phyloP scores from a whole-genome alignment of 1,140 invertebrate species.

The Anastrepha obliqua region DNA sequence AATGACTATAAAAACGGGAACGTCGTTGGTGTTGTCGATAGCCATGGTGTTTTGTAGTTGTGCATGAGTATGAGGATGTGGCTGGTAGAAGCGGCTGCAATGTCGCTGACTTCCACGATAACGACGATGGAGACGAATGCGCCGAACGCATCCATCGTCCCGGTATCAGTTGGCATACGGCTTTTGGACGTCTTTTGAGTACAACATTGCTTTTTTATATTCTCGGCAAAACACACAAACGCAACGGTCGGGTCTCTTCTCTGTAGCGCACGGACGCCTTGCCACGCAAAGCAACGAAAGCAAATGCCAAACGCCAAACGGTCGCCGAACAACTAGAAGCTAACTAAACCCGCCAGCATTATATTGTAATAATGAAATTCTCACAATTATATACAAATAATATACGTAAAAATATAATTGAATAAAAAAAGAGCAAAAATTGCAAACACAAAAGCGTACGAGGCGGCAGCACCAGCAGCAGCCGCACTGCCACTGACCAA shows the following conservation, averaged over 20 bases:
- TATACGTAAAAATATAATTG: slow-evolving; percentile 51
- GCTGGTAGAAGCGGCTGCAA: background rate
- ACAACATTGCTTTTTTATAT: slow-evolving; percentile 74
- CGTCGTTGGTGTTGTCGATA: background rate
- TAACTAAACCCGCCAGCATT: slow-evolving; percentile 42
- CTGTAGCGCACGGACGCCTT: slow-evolving; percentile 48
- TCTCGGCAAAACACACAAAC: slow-evolving; percentile 67
- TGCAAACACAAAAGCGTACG: slow-evolving; percentile 21
- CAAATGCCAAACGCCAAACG: slow-evolving; percentile 48
- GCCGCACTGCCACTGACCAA: slow-evolving; percentile 26
- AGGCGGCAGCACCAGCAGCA: slow-evolving; percentile 20
- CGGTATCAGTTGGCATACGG: slow-evolving; percentile 70
- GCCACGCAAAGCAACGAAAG: slow-evolving; percentile 53
- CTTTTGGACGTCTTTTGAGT: slow-evolving; percentile 74
- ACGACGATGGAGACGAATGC: slow-evolving; percentile 46
- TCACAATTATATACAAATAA: slow-evolving; percentile 43
- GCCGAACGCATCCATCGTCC: slow-evolving; percentile 67
- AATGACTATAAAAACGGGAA: slow-evolving; percentile 13
- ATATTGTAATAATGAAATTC: slow-evolving; percentile 48
- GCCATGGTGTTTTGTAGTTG: background rate
- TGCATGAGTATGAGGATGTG: background rate
- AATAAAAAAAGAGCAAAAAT: slow-evolving; percentile 23
- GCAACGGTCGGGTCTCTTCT: slow-evolving; percentile 48
- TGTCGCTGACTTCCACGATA: slow-evolving; percentile 2
- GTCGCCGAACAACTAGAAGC: slow-evolving; percentile 6